Evolutionary conservation across 2,888 invertebrate genomes (phyloP), one percentile per base, ranked within the genome.

Genomic region (Chironomus riparius): DNA sequence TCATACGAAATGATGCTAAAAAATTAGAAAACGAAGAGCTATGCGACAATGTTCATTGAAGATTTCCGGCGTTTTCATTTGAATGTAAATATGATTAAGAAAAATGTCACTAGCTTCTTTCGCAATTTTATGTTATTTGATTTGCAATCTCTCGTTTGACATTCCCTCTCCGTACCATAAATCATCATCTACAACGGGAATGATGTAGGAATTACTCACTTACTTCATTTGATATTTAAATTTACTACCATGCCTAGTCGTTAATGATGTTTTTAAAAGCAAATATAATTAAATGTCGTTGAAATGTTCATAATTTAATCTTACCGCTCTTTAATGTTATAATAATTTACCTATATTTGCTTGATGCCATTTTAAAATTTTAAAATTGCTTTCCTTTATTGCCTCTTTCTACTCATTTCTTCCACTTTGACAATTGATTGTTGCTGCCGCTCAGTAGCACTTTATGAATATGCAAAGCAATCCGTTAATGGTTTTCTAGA

Each of bases 221-320:
- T 56, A 56, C 15, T 56, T 56, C n/a, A 15, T 56, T 56, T 56
- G 15, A 15, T 18, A 56, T 56, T 56, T 56, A 38, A 38, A 38
- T 38, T 38, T 38, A 38, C 38, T 38, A 38, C 38, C 38, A 38
- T 38, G 10, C 38, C 38, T 38, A 38, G 38, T 38, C 38, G 47
- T 28, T 73, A 61, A 73, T 62, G 28, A 73, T 62, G 65, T 74
- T 68, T 62, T 74, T 21, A 38, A 48, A n/a, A 62, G 21, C 68
- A 74, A 74, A 74, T 74, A 74, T 74, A 74, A 74, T 74, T 74
- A 74, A 74, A 74, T 74, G 72, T 73, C 72, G 74, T 74, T 74
- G 65, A 68, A 74, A 74, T 74, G 74, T 65, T 65, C 13, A 65
- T 65, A 74, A 62, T 74, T 56, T 15, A 74, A 48, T 74, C 74